phyloP scores from a whole-genome alignment of 2,113 vertebrate species.

The Scophthalmus maximus region DNA sequence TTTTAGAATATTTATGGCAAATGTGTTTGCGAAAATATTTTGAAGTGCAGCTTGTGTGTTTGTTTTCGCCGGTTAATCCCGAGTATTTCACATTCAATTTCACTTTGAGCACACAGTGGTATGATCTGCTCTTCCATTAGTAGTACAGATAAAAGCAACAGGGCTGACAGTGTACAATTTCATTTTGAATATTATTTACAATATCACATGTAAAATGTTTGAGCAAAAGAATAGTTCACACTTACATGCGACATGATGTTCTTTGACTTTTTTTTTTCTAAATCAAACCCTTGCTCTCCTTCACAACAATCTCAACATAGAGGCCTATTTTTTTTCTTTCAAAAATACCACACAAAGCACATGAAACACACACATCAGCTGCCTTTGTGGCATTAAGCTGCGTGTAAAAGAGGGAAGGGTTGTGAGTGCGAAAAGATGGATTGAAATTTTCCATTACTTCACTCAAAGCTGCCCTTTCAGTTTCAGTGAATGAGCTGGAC shows the following conservation, averaged over 20 bases:
- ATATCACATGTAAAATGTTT: too few relatives aligned
- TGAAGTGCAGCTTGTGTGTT: slow-evolving; percentile 41
- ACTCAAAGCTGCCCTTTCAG: slow-evolving; percentile 74
- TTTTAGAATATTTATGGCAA: slow-evolving; percentile 57
- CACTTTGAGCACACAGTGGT: neutral
- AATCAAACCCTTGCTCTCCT: neutral
- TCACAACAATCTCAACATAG: slow-evolving; percentile 45
- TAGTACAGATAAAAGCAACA: neutral
- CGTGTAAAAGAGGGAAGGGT: slow-evolving; percentile 62
- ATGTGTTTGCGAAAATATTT: slow-evolving; percentile 59
- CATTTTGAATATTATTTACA: neutral
- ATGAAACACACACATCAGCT: slow-evolving; percentile 59
- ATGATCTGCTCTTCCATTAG: slow-evolving; percentile 12
- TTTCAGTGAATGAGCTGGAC: slow-evolving; percentile 61
- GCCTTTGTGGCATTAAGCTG: slow-evolving; percentile 80
- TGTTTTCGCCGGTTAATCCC: slow-evolving; percentile 37
- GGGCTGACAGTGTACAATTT: too few relatives aligned
- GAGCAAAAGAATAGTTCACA: too few relatives aligned
- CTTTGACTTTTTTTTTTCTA: too few relatives aligned
- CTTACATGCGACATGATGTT: neutral
- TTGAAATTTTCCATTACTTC: slow-evolving; percentile 79
- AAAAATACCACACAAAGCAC: slow-evolving; percentile 71
- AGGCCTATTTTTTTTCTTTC: slow-evolving; percentile 42
- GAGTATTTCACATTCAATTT: slow-evolving; percentile 31
- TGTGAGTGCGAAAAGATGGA: slow-evolving; percentile 73